Conservation (phyloP, 2,113 vertebrate genomes). For the Hippotragus niger region DNA sequence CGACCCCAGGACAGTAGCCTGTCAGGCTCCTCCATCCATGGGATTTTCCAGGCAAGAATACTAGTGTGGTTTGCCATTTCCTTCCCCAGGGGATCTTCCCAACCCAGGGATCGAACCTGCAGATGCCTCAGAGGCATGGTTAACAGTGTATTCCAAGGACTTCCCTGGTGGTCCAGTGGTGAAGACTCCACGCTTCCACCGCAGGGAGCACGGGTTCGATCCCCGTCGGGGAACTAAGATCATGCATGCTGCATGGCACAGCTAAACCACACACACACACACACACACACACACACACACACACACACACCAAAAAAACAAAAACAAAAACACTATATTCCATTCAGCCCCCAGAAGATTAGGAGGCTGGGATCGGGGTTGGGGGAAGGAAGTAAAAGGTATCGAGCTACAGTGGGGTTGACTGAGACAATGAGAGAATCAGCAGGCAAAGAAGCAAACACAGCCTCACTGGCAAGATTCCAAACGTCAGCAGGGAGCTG, state of each 20-base stretch:
- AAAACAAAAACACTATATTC: background rate
- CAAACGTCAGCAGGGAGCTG: background rate
- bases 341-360: background rate
- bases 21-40: background rate
- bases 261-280: background rate
- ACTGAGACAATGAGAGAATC: background rate
- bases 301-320: background rate
- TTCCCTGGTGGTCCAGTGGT: background rate
- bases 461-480: background rate
- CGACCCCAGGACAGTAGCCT: background rate
- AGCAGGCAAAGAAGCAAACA: background rate
- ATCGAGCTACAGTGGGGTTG: background rate
- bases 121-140: background rate
- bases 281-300: background rate
- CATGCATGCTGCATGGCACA: background rate
- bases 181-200: background rate
- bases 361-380: rapidly evolving
- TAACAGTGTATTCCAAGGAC: background rate
- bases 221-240: background rate
- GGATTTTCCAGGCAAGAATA: background rate
- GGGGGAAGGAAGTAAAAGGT: background rate
- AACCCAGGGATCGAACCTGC: background rate
- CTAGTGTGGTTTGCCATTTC: background rate
- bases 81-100: background rate
- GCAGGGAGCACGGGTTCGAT: rapidly evolving